Conservation (phyloP, 2,113 vertebrate species). For the Ifrita kowaldi region DNA sequence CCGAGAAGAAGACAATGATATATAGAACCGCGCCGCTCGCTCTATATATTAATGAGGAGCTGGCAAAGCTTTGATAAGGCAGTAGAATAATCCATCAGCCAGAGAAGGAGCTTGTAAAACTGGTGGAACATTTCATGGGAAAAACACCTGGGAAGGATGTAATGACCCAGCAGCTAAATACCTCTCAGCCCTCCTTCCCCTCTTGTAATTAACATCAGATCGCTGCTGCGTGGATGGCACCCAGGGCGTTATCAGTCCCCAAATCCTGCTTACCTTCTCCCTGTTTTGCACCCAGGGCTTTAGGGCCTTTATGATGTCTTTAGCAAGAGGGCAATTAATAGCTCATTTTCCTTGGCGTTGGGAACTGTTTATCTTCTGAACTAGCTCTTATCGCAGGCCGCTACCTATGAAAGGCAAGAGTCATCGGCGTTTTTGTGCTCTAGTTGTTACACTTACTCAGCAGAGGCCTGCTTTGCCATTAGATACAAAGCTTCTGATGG, state of each 20-base stretch:
- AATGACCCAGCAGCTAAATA: conserved; percentile 75
- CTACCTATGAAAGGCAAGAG: conserved; percentile 71
- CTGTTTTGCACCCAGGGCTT: conserved; percentile 44
- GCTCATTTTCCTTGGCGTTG: conserved; percentile 73
- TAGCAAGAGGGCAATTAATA: conserved; percentile 80
- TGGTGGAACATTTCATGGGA: conserved; percentile 72
- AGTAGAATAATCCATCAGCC: conserved; percentile 83
- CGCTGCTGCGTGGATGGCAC: conserved; percentile 48
- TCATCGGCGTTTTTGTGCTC: conserved; percentile 66
- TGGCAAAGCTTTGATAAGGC: conserved; percentile 91
- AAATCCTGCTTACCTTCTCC: conserved; percentile 58
- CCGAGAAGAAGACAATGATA: conserved; percentile 90
- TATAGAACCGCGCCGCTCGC: conserved; percentile 77
- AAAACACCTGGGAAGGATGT: conserved; percentile 78
- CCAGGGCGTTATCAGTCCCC: conserved; percentile 61
- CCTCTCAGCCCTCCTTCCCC: conserved; percentile 68
- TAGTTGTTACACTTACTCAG: conserved; percentile 71
- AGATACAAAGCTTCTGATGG: conserved; percentile 87
- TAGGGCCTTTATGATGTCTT: conserved; percentile 60
- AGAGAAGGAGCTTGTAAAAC: conserved; percentile 77
- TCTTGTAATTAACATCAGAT: conserved; percentile 78
- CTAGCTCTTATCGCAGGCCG: conserved; percentile 71
- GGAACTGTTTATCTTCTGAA: conserved; percentile 77
- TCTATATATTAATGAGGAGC: conserved; percentile 93
- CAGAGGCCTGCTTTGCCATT: conserved; percentile 81